Base-by-base conservation (phyloP, 2,113 vertebrate genomes). In the Mugil cephalus region DNA sequence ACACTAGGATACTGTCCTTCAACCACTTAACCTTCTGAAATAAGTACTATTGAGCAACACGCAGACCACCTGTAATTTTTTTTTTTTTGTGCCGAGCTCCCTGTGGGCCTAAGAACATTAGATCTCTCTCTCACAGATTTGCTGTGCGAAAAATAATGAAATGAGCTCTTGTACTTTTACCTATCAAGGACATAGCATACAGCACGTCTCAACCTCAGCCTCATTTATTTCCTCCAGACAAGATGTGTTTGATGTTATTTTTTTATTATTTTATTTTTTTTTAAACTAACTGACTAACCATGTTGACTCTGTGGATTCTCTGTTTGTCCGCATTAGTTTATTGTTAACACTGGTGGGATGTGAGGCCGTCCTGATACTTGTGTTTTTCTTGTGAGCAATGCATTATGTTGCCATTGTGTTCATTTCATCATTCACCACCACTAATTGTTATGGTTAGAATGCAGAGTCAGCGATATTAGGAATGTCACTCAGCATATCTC, bases 131-230 rank as follows among this genome's bases (percentile, higher is more conserved):
- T 17, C 10, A 5, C 19, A 14, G 7, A 11, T n/a, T 42, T 30
- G 11, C n/a, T n/a, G n/a, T n/a, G n/a, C n/a, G 8, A 62, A 43
- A 47, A 9, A n/a, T 9, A 1, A 6, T 30, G 13, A 61, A 58
- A 42, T 19, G 1, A 68, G 52, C n/a, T n/a, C n/a, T n/a, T n/a
- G n/a, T n/a, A n/a, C n/a, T n/a, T n/a, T 71, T 34, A 53, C 34
- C 46, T 48, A 54, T 76, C 46, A 72, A 82, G 75, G 66, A 60
- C 62, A 24, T 64, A n/a, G 39, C 42, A 12, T 1, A 43, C 56
- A 40, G 64, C 64, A 59, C 18, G 48, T 52, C 24, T 53, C 34
- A 8, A 35, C 60, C 55, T 70, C 46, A 48, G 51, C n/a, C n/a
- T n/a, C n/a, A 34, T 78, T 39, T 69, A 50, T 63, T 56, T 64